Base-by-base conservation (phyloP, 2,113 vertebrate species). In the Thamnaconus septentrionalis region DNA sequence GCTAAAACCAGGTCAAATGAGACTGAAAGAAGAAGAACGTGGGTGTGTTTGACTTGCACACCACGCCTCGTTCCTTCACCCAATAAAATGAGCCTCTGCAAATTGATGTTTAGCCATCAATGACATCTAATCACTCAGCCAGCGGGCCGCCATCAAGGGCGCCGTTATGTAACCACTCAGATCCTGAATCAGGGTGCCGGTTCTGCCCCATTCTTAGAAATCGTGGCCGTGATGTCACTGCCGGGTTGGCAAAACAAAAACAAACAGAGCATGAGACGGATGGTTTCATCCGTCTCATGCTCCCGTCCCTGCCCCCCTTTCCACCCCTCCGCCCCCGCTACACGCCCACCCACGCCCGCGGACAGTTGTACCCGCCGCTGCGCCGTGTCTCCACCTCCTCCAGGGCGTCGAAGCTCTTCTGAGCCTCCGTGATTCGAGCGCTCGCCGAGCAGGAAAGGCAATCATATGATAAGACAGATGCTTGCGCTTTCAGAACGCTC, bases 401-500 rank as follows among this genome's bases (percentile, higher is more conserved):
- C 74, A 69, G n/a, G 78, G 85, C 76, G 85, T 50, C 63, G 75
- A 56, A 65, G 73, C 73, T 68, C 59, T 70, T 79, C 66, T 79
- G 64, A 47, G 67, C 61, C 83, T 31, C 66, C 51, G 63, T 81
- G 81, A 88, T 71, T 74, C 76, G 64, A 82, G 68, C 55, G 77
- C 80, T 74, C 82, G 71, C 18, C 18, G 84, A 68, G 69, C 51
- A 74, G 6, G 49, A 77, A 71, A 76, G 69, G 67, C 60, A 68
- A 78, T 80, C 87, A 85, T 76, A 82, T 85, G 85, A 87, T 82
- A 68, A 82, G 76, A 68, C 73, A 75, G 77, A 76, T 66, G 75
- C 80, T 81, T 81, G 74, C 75, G 84, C 76, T 85, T 82, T 78
- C 76, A 76, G 80, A 81, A 82, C 66, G 79, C 75, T 74, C 81